Evolutionary conservation across 2,113 vertebrate genomes (phyloP), one percentile per base, ranked within the genome.

Genomic region (Cardinalis cardinalis): DNA sequence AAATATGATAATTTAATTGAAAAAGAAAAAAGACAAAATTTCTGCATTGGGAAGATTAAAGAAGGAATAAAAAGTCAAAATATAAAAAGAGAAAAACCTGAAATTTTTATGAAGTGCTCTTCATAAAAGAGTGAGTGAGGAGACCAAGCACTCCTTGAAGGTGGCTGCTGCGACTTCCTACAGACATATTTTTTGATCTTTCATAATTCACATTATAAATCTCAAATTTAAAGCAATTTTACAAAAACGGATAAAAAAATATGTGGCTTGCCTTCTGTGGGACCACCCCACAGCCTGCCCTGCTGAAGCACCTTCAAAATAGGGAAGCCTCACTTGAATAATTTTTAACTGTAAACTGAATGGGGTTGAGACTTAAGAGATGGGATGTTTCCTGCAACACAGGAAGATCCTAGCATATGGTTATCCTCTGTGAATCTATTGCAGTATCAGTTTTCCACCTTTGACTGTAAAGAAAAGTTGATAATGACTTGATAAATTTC

Each of bases 241-340:
- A 53, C 0, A 0, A 12, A 7, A 46, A 8, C 18, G 1, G 2
- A 7, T 56, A 23, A 31, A 77, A 75, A 81, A 20, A 15, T 6
- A 6, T 3, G 9, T 23, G 20, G 1, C 11, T 78, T 55, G 11
- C 14, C 18, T 65, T 6, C 7, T 79, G 14, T 0, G 0, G 3
- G 10, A 52, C 17, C 6, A 55, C 17, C 7, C 16, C 3, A 6
- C 7, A 15, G 14, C 14, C 21, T 64, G 16, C 7, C 9, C 36
- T 58, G 31, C 10, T 31, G 25, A 58, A 49, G 25, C 13, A 49
- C 10, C 16, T 41, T 74, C 43, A 48, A 53, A 81, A 44, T 8
- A 14, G 7, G 26, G 18, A 48, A 48, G 1, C 2, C 24, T 32
- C 4, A 43, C 5, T 16, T 9, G 32, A 28, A 5, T 25, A 58